Evolutionary conservation across 2,113 vertebrate species (phyloP).

Genomic region (Thermophis baileyi): DNA sequence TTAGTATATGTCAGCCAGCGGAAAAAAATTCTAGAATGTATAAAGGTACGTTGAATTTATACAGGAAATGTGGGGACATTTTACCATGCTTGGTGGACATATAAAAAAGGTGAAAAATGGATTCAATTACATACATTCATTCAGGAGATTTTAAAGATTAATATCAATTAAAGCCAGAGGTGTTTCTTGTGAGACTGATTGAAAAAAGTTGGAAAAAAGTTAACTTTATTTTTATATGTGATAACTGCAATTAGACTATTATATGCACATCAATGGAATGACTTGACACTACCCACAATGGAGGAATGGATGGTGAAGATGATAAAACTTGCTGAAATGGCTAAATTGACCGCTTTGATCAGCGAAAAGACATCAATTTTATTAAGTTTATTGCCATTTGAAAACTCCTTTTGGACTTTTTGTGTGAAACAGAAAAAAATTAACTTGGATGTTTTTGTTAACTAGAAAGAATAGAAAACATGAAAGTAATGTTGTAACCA

Average conservation of each 20-base stretch:
- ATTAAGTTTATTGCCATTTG: no score
- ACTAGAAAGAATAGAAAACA: no score
- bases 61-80: background rate
- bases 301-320: background rate
- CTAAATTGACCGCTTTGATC: no score
- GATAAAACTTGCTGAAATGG: no score
- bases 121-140: background rate
- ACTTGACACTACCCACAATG: background rate
- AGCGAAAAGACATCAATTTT: no score
- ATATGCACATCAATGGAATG: background rate
- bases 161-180: background rate
- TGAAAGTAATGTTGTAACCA: no score
- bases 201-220: background rate
- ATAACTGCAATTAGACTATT: background rate
- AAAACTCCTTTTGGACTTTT: no score
- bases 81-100: background rate
- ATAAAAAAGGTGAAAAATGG: background rate
- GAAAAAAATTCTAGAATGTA: background rate
- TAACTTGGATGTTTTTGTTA: no score
- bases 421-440: no score
- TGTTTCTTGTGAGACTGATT: background rate
- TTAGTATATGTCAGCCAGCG: background rate
- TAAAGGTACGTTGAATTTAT: background rate
- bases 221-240: background rate
- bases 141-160: background rate